Conservation (phyloP, 2,797 vertebrate species). For the Gambelia wislizenii region DNA sequence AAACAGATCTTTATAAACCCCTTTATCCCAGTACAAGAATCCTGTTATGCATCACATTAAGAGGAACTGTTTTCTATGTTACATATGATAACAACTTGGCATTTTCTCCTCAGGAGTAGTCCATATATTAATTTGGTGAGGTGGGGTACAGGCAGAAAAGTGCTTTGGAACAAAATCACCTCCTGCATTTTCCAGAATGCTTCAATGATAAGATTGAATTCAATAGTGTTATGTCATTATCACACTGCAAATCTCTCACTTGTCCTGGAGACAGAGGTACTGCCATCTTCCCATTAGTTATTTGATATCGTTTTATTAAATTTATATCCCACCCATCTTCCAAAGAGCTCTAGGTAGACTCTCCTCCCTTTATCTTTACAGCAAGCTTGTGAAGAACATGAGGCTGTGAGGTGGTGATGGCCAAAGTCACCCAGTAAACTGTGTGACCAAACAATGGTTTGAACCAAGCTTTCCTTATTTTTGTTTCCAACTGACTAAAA, state of each 20-base stretch:
- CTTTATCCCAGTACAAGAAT: background rate
- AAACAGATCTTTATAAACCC: slow-evolving; percentile 27
- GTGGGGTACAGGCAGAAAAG: background rate
- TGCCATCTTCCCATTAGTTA: background rate
- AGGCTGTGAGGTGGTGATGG: background rate
- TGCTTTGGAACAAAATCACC: background rate
- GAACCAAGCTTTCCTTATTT: too few relatives aligned
- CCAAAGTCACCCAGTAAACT: background rate
- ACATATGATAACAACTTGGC: background rate
- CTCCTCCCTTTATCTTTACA: background rate
- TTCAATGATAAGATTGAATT: background rate
- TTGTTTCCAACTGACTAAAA: too few relatives aligned
- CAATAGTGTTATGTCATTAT: background rate
- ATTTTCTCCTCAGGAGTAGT: too few relatives aligned
- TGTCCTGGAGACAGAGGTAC: background rate
- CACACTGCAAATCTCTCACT: background rate
- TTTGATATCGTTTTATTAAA: background rate
- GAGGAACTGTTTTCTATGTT: slow-evolving; percentile 1
- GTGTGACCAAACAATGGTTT: background rate
- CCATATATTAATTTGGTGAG: background rate
- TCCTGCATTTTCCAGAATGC: background rate
- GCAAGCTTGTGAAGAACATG: background rate
- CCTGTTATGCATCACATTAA: too few relatives aligned
- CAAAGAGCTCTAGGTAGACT: background rate
- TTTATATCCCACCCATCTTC: background rate